phyloP scores from a whole-genome alignment of 1,140 invertebrate genomes.

The Bombus cullumanus region DNA sequence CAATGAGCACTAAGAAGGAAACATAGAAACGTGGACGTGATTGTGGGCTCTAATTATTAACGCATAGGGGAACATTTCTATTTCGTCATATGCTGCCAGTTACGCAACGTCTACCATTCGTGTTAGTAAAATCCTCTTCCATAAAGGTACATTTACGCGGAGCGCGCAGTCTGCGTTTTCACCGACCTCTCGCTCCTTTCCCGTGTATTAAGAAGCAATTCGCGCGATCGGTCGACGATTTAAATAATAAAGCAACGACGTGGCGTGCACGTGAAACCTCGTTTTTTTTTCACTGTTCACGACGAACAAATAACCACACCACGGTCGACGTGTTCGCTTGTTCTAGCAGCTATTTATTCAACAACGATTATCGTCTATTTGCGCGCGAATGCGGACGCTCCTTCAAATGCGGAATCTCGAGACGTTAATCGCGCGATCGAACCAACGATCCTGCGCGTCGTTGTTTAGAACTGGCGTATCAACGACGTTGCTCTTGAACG shows the following conservation, averaged over 20 bases:
- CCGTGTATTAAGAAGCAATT: background rate
- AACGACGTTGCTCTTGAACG: too few species aligned
- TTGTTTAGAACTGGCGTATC: too few species aligned
- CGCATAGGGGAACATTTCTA: conserved; percentile 29
- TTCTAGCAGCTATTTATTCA: rapidly evolving
- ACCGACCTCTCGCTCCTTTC: background rate
- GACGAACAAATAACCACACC: background rate
- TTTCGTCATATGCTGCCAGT: conserved; percentile 5
- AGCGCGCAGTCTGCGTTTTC: background rate
- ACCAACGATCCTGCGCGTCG: too few species aligned
- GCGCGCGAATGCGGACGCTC: background rate
- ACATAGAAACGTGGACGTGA: conserved; percentile 30
- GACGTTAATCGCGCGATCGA: too few species aligned
- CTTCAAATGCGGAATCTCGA: too few species aligned
- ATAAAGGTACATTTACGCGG: conserved; percentile 15
- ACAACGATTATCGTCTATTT: background rate
- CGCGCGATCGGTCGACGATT: background rate
- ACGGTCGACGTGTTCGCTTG: background rate
- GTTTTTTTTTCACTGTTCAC: background rate
- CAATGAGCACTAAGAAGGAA: conserved; percentile 39
- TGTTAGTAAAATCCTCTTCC: conserved; percentile 25
- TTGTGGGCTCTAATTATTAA: conserved; percentile 33
- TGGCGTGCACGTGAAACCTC: background rate
- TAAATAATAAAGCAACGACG: background rate
- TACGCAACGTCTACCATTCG: conserved; percentile 4